Evolutionary conservation across 23 tunicate genomes (phyloP), one percentile per base, ranked within the genome.

Genomic region (Styela clava): DNA sequence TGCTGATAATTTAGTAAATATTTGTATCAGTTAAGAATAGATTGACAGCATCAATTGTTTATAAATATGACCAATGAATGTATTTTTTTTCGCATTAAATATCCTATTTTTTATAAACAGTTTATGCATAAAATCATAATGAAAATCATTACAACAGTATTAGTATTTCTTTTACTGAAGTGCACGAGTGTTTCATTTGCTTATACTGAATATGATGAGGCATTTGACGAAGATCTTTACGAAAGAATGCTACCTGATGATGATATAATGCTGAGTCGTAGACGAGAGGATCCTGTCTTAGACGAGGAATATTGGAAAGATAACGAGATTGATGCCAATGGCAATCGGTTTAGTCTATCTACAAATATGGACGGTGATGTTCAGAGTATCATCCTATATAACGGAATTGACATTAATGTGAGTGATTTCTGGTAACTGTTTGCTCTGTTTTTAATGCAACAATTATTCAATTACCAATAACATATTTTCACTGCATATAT

Each of bases 271-370:
- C 5, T 65, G 7, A 72, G 52, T 37, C 37, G 78, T 24, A 24
- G 52, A 34, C 44, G 78, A 16, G 78, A 72, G 20, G 51, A 72
- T 32, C 78, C 78, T 16, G 51, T 23, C 7, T 16, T 31, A 16
- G 78, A 72, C 16, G 78, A 72, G 16, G 52, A 31, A 29, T 32
- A 32, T 34, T 32, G 78, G 52, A 33, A 32, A 22, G 78, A 72
- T 31, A 31, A 72, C 25, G 35, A 72, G 16, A 37, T 16, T 34
- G 0, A 16, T 32, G 1, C 16, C 20, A 22, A 72, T 37, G 52
- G 31, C 9, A 65, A 65, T 18, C 16, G 16, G 7, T 65, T 65
- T 18, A 65, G 7, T 18, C 7, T 44, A 12, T 5, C 7, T 5
- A 5, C 56, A 44, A 44, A 44, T 44, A 44, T 44, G 56, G 56